Base-by-base conservation (phyloP, 2,888 invertebrate species). In the Podotricha telesiphe region DNA sequence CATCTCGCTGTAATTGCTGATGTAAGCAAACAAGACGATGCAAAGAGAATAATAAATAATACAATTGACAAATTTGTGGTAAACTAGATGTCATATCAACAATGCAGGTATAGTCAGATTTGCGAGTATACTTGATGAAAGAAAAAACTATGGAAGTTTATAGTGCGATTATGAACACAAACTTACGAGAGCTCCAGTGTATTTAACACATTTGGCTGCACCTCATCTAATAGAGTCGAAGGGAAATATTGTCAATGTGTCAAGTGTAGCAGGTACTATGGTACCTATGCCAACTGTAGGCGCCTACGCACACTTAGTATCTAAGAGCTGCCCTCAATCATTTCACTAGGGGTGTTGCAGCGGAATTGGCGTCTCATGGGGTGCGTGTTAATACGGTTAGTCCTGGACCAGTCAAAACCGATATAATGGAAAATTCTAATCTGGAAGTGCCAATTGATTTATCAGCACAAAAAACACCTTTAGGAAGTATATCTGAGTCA, bases 271-370 rank as follows among this genome's bases (percentile, higher is more conserved):
- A 4, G 79, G 74, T 5, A 37, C 58, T 6, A 53, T 22, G 7
- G 53, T 65, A n/a, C 6, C 15, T 11, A 34, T 20, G 11, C 67
- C 76, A 0, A 45, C 69, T 28, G 55, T 76, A 7, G 59, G 65
- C 28, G 40, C 77, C 0, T 97, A 96, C 80, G 89, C 90, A n/a
- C n/a, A n/a, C n/a, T n/a, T n/a, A 68, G 94, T 96, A 91, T 95
- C 95, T 19, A 97, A 97, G 86, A n/a, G 92, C 96, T 45, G 96
- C 95, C 5, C 77, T 96, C 15, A 96, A 96, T 83, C 96, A 96
- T 78, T 94, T 97, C 73, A 96, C 96, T 0, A 87, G 94, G 73
- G 95, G 95, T 77, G 86, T 94, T 13, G 96, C 96, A 3, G 82
- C 96, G 50, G 96, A 95, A 76, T 82, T 95, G 20, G 94, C 94